A percentile compares a stretch with the other conserved stretches of the same genome.
These are phyloP conservation scores for Emesis russula DNA, from an alignment of 2,888 invertebrate species.

Conservation along the genomic window DNA sequence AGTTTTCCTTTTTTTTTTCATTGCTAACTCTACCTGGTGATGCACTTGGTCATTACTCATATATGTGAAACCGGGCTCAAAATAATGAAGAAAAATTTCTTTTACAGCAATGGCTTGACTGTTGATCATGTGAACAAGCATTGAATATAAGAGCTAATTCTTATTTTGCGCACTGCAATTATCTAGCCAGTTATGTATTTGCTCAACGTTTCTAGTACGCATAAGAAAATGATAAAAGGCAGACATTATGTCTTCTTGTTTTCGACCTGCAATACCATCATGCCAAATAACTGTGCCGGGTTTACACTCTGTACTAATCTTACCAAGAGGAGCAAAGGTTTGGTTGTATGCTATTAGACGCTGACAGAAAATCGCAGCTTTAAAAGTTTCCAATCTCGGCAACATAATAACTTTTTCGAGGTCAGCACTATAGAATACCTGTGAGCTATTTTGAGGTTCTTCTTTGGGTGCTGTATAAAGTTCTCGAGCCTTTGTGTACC, in stretches of 20 bases:
- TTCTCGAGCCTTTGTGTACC: slow-evolving; percentile 22
- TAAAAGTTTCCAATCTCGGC: slow-evolving; percentile 39
- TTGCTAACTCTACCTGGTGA: slow-evolving; percentile 27
- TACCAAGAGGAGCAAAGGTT: slow-evolving; percentile 44
- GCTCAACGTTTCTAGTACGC: slow-evolving; percentile 54
- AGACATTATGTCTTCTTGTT: slow-evolving; percentile 70
- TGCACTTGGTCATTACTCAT: slow-evolving; percentile 83
- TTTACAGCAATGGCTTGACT: slow-evolving; percentile 65
- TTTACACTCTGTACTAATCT: slow-evolving; percentile 47
- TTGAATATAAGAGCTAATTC: not conserved
- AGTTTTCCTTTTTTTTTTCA: slow-evolving; percentile 75
- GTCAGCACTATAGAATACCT: too few species aligned
- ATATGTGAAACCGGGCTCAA: slow-evolving; percentile 86
- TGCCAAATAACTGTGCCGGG: not conserved
- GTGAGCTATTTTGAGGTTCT: slow-evolving; percentile 31
- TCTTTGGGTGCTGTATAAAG: slow-evolving; percentile 59
- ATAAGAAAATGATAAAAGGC: slow-evolving; percentile 71
- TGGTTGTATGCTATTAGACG: slow-evolving; percentile 72
- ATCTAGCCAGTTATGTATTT: slow-evolving; percentile 56
- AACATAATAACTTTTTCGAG: too few species aligned
- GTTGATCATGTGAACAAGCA: slow-evolving; percentile 51
- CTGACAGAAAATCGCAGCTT: slow-evolving; percentile 70
- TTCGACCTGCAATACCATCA: slow-evolving; percentile 61
- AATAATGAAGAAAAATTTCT: slow-evolving; percentile 68
- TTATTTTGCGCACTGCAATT: slow-evolving; percentile 47